Conservation (phyloP, 2,113 vertebrate genomes). For the Zosterops borbonicus region DNA sequence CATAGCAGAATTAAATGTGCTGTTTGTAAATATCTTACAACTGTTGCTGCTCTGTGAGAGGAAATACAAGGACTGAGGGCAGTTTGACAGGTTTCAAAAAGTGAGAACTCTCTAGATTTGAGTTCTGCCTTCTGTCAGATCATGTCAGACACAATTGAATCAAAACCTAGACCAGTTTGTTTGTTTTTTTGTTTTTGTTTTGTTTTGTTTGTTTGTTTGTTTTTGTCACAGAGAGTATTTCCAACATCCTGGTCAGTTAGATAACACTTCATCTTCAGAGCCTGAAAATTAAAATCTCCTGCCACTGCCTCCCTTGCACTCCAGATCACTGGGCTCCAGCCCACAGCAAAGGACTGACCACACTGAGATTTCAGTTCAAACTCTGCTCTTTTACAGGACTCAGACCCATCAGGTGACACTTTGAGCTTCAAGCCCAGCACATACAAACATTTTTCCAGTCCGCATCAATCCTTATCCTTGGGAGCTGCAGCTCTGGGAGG, state of each 20-base stretch:
- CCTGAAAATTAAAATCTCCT: neutral
- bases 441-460: neutral
- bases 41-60: neutral
- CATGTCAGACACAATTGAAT: neutral
- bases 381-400: neutral
- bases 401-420: neutral
- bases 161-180: neutral
- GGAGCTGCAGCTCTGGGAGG: neutral
- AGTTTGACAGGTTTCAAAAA: neutral
- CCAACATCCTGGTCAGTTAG: neutral
- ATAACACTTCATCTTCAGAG: neutral
- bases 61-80: neutral
- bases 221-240: neutral
- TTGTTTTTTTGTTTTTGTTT: too few relatives aligned
- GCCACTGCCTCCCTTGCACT: neutral
- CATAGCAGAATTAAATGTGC: neutral
- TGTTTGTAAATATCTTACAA: neutral
- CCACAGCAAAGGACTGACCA: neutral
- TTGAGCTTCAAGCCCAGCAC: neutral
- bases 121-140: neutral
- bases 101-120: neutral
- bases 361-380: rapidly evolving
- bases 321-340: neutral
- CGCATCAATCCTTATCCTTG: neutral
- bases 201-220: neutral